Evolutionary conservation across 2,113 vertebrate species (phyloP).

Genomic region (Sturnira hondurensis): DNA sequence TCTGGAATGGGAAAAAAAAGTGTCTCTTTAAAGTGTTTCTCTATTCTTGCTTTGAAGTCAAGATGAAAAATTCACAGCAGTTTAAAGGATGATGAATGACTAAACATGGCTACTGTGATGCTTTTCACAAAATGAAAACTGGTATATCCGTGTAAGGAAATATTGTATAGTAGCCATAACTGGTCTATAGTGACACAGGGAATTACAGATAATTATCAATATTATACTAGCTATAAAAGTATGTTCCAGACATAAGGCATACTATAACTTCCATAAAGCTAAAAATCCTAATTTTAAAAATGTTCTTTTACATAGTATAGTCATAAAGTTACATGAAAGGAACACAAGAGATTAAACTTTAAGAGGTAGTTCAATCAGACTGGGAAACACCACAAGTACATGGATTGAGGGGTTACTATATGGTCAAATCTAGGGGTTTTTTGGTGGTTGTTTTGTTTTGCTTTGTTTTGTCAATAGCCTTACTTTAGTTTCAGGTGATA

Average conservation of each 20-base stretch:
- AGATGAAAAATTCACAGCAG: constrained; percentile 47
- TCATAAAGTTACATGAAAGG: background rate
- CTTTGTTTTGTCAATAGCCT: background rate
- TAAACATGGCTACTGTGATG: background rate
- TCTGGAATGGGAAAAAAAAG: background rate
- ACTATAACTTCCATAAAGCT: background rate
- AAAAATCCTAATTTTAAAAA: background rate
- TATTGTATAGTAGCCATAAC: background rate
- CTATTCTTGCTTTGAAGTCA: constrained; percentile 56
- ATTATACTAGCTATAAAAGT: background rate
- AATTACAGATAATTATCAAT: background rate
- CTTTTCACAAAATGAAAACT: background rate
- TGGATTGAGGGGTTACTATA: background rate
- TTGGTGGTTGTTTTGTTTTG: background rate
- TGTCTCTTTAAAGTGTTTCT: background rate
- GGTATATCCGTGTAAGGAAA: background rate
- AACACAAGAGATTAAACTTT: background rate
- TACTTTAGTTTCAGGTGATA: background rate
- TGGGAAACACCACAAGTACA: background rate
- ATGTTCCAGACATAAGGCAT: background rate
- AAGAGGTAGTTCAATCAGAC: background rate
- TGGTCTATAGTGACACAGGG: background rate
- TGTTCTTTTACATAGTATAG: background rate
- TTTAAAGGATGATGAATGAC: constrained; percentile 31
- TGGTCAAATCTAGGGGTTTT: background rate